A percentile compares a stretch with the other conserved stretches of the same genome.
Evolutionary conservation across 2,113 vertebrate species (phyloP).

Genomic region (Chloropsis hardwickii): DNA sequence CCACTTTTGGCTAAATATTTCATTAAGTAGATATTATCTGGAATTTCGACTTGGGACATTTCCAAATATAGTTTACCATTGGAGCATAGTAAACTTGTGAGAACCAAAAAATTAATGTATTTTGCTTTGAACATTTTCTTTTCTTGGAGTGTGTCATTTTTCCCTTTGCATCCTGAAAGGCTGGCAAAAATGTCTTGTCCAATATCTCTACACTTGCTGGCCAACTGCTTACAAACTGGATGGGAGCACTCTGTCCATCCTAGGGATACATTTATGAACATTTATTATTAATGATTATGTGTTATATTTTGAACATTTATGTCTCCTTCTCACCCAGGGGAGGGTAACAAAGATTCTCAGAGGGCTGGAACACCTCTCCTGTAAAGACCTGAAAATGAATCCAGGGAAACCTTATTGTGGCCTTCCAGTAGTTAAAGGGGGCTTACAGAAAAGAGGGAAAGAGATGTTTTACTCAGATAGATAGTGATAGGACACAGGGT

Average conservation of each 20-base stretch:
- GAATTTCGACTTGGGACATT: neutral
- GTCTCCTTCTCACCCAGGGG: neutral
- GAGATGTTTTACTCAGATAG: neutral
- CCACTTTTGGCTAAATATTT: neutral
- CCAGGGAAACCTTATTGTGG: neutral
- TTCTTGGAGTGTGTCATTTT: neutral
- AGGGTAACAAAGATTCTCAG: neutral
- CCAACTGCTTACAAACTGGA: neutral
- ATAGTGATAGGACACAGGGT: no score
- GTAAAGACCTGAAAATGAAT: neutral
- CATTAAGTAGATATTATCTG: neutral
- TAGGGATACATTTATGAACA: neutral
- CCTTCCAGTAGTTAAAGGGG: neutral
- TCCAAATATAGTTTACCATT: neutral
- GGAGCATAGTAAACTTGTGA: neutral
- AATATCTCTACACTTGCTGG: neutral
- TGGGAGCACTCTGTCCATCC: neutral
- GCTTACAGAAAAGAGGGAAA: neutral
- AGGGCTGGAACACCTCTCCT: neutral
- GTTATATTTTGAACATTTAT: neutral
- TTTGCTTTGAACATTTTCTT: neutral
- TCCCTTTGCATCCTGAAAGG: conserved; percentile 5
- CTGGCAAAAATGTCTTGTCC: neutral
- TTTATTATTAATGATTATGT: neutral
- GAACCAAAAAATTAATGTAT: neutral